Base-by-base conservation (phyloP, 2,113 vertebrate species). In the Oncorhynchus kisutch region DNA sequence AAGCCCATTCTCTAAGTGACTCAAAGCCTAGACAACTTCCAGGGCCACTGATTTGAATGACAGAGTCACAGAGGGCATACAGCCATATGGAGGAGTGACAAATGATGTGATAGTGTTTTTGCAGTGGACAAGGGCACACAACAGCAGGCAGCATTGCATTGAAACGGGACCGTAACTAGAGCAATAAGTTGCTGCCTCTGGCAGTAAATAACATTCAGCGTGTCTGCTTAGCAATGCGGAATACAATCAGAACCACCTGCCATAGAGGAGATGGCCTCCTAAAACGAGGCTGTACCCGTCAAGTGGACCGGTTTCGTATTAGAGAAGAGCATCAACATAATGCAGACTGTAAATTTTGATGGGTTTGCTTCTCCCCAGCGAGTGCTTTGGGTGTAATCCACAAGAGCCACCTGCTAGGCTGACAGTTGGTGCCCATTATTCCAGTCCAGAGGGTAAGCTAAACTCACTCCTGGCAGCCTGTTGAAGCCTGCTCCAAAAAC, bases 191-290 rank as follows among this genome's bases (percentile, higher is more conserved):
- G 59, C 7, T 62, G n/a, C 59, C 59, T 62, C 59, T 24, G n/a
- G n/a, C 59, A 62, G 59, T 22, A 62, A 62, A 62, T 62, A 8
- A 62, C 18, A 62, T 62, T 62, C 18, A 62, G 39, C 39, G 39
- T 45, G 39, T 16, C 65, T 29, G 67, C 29, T 68, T 34, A 22
- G 18, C 67, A 68, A 68, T 31, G 16, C 29, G 16, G 67, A 68
- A 68, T 68, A 68, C 18, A 62, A 48, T 64, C 29, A 59, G n/a
- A 14, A 73, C 59, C 72, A 73, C 72, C 72, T 73, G 72, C 59
- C 59, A 73, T 29, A 13, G 59, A 48, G 59, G 29, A 18, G 18
- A 11, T 16, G 7, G 72, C 5, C 31, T 13, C 34, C 59, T 45
- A n/a, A 48, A 48, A 22, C 31, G 12, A 24, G 2, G 59, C 34